These are phyloP conservation scores for Drosophila quinaria DNA, from an alignment of 2,888 invertebrate species.

Conservation along the genomic window DNA sequence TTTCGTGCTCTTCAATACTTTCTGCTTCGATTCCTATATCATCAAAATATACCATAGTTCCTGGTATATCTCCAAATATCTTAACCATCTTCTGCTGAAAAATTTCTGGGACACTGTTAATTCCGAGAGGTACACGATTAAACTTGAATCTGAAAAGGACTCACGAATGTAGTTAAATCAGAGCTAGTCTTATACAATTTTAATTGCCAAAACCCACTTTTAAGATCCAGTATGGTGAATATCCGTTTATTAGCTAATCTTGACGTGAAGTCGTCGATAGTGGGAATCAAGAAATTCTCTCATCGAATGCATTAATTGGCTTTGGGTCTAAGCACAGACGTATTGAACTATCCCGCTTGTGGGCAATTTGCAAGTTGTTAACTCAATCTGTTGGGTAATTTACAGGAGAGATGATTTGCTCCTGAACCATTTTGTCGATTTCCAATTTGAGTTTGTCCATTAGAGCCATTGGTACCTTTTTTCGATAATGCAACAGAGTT, in stretches of 20 bases:
- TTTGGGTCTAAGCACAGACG: background rate
- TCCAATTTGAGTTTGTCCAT: background rate
- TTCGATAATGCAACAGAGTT: too few species aligned
- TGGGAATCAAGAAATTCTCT: too few species aligned
- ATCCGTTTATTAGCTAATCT: too few species aligned
- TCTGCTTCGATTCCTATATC: too few species aligned
- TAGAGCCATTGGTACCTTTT: too few species aligned
- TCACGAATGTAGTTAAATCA: background rate
- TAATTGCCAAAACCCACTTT: too few species aligned
- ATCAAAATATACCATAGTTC: too few species aligned
- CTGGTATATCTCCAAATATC: conserved; percentile 76
- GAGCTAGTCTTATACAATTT: too few species aligned
- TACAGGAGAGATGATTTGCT: background rate
- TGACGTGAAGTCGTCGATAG: too few species aligned
- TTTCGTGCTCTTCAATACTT: too few species aligned
- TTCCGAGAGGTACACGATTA: conserved; percentile 70
- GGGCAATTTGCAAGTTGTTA: background rate
- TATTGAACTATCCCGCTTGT: background rate
- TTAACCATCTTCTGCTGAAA: conserved; percentile 74
- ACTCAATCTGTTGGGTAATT: background rate
- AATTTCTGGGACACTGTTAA: conserved; percentile 75
- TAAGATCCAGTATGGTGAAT: too few species aligned
- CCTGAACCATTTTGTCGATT: background rate
- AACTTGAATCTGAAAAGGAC: conserved; percentile 54
- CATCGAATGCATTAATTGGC: background rate